Conservation (phyloP, 2,888 invertebrate species). For the Zaprionus obscuricornis region DNA sequence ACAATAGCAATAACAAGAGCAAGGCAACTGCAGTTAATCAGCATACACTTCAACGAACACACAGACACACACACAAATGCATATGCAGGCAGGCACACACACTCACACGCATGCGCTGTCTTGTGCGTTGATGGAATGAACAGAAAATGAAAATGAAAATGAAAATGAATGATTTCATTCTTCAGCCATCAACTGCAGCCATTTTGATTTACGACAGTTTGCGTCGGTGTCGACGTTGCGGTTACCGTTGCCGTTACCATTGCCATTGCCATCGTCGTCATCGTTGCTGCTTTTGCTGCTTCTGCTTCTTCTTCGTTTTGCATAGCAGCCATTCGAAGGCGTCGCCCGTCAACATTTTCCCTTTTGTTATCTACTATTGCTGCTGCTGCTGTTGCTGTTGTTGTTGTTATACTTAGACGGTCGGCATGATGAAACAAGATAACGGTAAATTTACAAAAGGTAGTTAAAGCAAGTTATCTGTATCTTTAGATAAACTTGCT, state of each 20-base stretch:
- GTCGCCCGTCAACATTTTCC: conserved; percentile 62
- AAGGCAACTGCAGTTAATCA: conserved; percentile 60
- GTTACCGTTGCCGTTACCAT: conserved; percentile 14
- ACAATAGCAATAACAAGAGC: conserved; percentile 38
- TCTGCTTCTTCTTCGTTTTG: conserved; percentile 38
- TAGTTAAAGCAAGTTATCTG: conserved; percentile 44
- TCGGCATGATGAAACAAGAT: conserved; percentile 58
- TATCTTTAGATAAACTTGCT: no score
- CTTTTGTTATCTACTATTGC: conserved; percentile 31
- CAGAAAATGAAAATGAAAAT: conserved; percentile 25
- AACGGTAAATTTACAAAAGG: conserved; percentile 64
- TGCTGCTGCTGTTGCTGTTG: conserved; percentile 1
- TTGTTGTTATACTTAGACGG: conserved; percentile 35
- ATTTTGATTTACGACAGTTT: conserved; percentile 84
- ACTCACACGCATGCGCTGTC: conserved; percentile 71
- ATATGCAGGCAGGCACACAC: conserved; percentile 34
- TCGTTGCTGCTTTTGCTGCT: background rate
- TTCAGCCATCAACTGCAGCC: conserved; percentile 81
- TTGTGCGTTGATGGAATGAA: conserved; percentile 39
- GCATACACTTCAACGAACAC: conserved; percentile 41
- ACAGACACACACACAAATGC: conserved; percentile 3
- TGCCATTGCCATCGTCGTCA: conserved; percentile 1
- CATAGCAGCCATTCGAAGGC: conserved; percentile 67
- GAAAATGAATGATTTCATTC: conserved; percentile 72
- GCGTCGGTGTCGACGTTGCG: conserved; percentile 40